A percentile compares a stretch with the other conserved stretches of the same genome.
Evolutionary conservation across 2,113 vertebrate species (phyloP).

Genomic region (Labeo rohita): DNA sequence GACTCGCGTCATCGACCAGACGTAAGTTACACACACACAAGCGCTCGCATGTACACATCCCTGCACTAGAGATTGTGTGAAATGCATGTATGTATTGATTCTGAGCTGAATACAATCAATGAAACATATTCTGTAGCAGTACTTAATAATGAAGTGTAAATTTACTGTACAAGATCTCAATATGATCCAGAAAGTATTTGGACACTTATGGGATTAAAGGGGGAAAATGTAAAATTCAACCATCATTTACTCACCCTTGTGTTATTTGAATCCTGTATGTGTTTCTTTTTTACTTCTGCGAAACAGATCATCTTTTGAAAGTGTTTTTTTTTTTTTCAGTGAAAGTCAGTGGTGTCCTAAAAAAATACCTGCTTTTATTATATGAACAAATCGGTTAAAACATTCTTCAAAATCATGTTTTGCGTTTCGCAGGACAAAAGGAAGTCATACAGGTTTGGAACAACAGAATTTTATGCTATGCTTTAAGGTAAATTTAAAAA

Average conservation of each 20-base stretch:
- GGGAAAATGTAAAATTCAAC: neutral
- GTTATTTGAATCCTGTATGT: neutral
- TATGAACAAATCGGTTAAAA: neutral
- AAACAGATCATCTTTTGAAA: neutral
- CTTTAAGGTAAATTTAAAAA: neutral
- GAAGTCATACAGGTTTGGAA: neutral
- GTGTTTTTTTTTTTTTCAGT: neutral
- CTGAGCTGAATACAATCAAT: neutral
- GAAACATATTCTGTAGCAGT: neutral
- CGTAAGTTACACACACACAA: slow-evolving; percentile 71
- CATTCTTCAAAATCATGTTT: neutral
- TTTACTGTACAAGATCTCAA: neutral
- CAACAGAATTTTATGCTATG: no score
- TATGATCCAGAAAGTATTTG: neutral
- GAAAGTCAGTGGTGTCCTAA: neutral
- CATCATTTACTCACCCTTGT: neutral
- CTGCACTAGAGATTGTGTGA: neutral
- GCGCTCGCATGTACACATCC: neutral
- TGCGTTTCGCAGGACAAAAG: neutral
- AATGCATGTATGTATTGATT: neutral
- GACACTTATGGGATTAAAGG: neutral
- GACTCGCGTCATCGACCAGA: slow-evolving; percentile 64
- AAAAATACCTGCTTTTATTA: neutral
- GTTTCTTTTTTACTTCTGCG: neutral
- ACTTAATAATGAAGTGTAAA: slow-evolving; percentile 19